phyloP scores from a whole-genome alignment of 1,140 invertebrate species.

The Delia radicum region DNA sequence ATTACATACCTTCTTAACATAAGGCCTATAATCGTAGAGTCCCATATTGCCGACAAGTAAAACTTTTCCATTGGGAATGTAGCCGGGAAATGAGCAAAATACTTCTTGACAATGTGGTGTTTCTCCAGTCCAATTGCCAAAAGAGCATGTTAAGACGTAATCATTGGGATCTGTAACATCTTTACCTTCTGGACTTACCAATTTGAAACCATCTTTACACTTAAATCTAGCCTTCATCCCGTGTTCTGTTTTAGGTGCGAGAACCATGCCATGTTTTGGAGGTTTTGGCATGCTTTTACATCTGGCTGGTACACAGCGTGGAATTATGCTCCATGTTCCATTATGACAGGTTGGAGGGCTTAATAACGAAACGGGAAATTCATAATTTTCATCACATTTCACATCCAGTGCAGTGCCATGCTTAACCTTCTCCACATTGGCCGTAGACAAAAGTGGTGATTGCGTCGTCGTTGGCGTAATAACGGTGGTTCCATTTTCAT shows the following conservation, averaged over 20 bases:
- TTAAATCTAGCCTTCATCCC: slow-evolving; percentile 89
- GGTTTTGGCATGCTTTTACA: slow-evolving; percentile 87
- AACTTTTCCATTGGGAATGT: slow-evolving; percentile 87
- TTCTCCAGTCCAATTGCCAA: slow-evolving; percentile 90
- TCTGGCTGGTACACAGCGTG: slow-evolving; percentile 82
- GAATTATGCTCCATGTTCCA: slow-evolving; percentile 93
- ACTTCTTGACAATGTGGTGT: slow-evolving; percentile 85
- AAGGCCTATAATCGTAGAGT: slow-evolving; percentile 93
- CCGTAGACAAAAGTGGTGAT: slow-evolving; percentile 62
- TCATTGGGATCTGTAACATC: slow-evolving; percentile 57
- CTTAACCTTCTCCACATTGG: slow-evolving; percentile 62
- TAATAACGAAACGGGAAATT: slow-evolving; percentile 62
- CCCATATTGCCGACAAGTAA: slow-evolving; percentile 96
- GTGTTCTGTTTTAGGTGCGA: slow-evolving; percentile 94
- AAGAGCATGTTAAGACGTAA: slow-evolving; percentile 78
- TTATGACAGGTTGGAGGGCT: slow-evolving; percentile 77
- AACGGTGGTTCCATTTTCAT: slow-evolving; percentile 51
- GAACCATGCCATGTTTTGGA: slow-evolving; percentile 90
- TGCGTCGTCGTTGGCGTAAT: slow-evolving; percentile 59
- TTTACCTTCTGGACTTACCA: slow-evolving; percentile 67
- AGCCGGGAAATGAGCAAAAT: slow-evolving; percentile 92
- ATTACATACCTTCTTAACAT: slow-evolving; percentile 77
- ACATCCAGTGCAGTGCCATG: slow-evolving; percentile 86
- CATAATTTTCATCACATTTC: slow-evolving; percentile 83
- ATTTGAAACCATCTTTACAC: slow-evolving; percentile 86